Evolutionary conservation across 2,113 vertebrate species (phyloP).

Genomic region (Hypomesus transpacificus): DNA sequence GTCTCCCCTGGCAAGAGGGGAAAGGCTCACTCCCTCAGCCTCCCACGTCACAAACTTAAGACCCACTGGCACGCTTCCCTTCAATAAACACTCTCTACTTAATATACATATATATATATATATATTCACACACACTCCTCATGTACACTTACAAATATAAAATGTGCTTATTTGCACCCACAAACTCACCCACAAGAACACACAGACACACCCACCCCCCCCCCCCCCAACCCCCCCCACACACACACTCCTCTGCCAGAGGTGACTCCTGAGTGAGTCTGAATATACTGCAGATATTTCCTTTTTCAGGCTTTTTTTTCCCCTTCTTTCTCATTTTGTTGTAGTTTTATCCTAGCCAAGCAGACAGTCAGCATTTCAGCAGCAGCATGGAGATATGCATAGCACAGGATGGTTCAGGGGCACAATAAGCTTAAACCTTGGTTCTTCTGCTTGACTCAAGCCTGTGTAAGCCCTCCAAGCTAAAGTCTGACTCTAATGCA

Average conservation of each 20-base stretch:
- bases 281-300: slow-evolving; percentile 7
- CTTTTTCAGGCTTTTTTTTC: not conserved
- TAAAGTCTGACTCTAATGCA: not conserved
- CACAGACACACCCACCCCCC: not conserved
- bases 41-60: slow-evolving; percentile 7
- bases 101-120: not conserved
- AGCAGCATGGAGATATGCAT: not conserved
- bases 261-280: slow-evolving; percentile 2
- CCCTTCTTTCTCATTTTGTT: not conserved
- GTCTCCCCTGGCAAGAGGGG: slow-evolving; percentile 12
- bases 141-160: too few relatives aligned
- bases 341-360: not conserved
- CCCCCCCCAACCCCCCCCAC: not conserved
- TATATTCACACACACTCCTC: not conserved
- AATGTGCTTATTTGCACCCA: too few relatives aligned
- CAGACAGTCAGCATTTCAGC: not conserved
- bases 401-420: slow-evolving; percentile 1
- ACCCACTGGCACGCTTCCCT: not conserved
- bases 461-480: not conserved
- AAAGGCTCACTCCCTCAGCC: not conserved
- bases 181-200: too few relatives aligned
- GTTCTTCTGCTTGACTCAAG: too few relatives aligned
- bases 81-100: not conserved
- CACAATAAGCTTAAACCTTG: not conserved
- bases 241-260: not conserved